phyloP scores from a whole-genome alignment of 2,113 vertebrate species.

The Cygnus buccinator region DNA sequence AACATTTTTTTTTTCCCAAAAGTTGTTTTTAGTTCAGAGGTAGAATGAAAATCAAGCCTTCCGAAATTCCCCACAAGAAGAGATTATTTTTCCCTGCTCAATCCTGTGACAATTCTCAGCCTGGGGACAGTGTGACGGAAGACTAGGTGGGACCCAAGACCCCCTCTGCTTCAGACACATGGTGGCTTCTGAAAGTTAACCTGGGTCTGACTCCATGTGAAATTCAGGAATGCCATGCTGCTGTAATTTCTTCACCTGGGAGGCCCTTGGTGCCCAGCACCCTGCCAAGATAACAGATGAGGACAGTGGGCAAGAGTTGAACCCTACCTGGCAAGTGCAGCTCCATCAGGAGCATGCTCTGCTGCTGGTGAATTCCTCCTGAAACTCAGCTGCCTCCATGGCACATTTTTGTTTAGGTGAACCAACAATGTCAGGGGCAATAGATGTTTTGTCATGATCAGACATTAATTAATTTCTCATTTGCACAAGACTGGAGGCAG shows the following conservation, averaged over 20 bases:
- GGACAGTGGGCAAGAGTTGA: neutral
- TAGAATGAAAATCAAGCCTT: neutral
- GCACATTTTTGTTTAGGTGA: neutral
- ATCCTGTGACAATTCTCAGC: neutral
- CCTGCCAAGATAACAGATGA: neutral
- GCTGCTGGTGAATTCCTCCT: neutral
- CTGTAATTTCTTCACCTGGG: neutral
- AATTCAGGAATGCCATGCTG: neutral
- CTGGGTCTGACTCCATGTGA: neutral
- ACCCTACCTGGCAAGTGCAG: neutral
- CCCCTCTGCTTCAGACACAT: neutral
- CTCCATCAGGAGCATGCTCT: fast-evolving
- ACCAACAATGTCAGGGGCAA: neutral
- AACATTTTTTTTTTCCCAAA: neutral
- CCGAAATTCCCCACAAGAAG: neutral
- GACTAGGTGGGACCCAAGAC: neutral
- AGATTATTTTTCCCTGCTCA: neutral
- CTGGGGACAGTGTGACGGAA: neutral
- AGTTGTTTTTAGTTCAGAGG: neutral
- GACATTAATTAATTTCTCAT: neutral
- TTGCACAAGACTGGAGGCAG: neutral
- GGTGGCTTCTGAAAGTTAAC: neutral
- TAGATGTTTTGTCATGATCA: neutral
- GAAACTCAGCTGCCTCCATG: neutral
- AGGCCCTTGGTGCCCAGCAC: neutral